phyloP scores from a whole-genome alignment of 2,888 invertebrate genomes.

The Therioaphis trifolii region DNA sequence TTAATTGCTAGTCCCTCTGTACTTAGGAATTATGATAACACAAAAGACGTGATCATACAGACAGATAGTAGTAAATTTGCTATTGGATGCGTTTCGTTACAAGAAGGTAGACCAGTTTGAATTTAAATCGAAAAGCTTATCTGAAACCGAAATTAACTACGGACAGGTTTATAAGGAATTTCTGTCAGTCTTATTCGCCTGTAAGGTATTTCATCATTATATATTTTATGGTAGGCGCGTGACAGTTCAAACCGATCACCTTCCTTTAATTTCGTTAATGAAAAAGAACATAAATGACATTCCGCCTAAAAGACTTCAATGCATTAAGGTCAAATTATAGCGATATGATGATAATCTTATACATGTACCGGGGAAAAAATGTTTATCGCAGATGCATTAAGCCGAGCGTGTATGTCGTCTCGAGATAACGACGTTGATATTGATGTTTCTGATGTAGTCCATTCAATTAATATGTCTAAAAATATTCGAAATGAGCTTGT shows the following conservation, averaged over 20 bases:
- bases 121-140: slow-evolving; percentile 25
- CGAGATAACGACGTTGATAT: neutral
- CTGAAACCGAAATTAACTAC: neutral
- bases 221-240: slow-evolving; percentile 15
- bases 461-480: neutral
- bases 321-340: slow-evolving; percentile 2
- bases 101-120: slow-evolving; percentile 28
- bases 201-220: slow-evolving; percentile 53
- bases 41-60: too few species aligned
- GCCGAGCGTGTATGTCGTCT: neutral
- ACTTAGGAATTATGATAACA: slow-evolving; percentile 10
- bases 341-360: slow-evolving; percentile 4
- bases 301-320: slow-evolving; percentile 2
- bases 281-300: slow-evolving; percentile 34
- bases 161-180: slow-evolving; percentile 55
- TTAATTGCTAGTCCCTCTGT: slow-evolving; percentile 7
- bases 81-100: slow-evolving; percentile 39
- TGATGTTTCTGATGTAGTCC: neutral
- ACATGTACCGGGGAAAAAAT: neutral
- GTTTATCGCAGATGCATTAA: neutral
- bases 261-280: slow-evolving; percentile 37
- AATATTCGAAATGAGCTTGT: neutral
- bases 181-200: slow-evolving; percentile 44
- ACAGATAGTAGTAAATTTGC: slow-evolving; percentile 9
- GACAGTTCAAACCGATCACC: slow-evolving; percentile 34